A percentile compares a stretch with the other conserved stretches of the same genome.
Evolutionary conservation across 2,888 invertebrate genomes (phyloP).

Genomic region (Selenia dentaria): DNA sequence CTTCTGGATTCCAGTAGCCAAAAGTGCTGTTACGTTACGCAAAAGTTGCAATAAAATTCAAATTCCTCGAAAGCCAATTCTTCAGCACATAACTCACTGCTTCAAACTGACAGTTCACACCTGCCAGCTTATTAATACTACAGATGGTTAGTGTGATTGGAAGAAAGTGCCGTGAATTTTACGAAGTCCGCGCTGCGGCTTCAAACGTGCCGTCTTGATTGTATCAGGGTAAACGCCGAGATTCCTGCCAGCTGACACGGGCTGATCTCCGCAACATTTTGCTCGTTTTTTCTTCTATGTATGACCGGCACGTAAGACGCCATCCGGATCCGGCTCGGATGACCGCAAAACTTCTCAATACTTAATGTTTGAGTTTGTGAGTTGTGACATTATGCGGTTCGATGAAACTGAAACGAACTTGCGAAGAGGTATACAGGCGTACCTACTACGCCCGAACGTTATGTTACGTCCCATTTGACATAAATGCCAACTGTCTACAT

Average conservation of each 20-base stretch:
- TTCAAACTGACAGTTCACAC: constrained; percentile 42
- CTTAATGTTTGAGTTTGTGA: constrained; percentile 40
- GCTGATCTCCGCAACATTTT: constrained; percentile 34
- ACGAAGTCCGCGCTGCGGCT: constrained; percentile 35
- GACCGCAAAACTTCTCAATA: constrained; percentile 23
- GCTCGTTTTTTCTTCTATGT: constrained; percentile 25
- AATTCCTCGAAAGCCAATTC: constrained; percentile 27
- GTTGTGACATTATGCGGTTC: constrained; percentile 16
- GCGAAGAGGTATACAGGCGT: too few species aligned
- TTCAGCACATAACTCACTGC: constrained; percentile 17
- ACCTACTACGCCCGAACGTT: too few species aligned
- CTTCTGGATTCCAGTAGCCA: constrained; percentile 12
- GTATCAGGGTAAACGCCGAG: constrained; percentile 29
- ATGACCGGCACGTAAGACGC: constrained; percentile 23
- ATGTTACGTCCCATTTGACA: too few species aligned
- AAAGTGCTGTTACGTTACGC: background rate
- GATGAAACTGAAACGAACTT: constrained; percentile 8
- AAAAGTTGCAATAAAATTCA: constrained; percentile 4
- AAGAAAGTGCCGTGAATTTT: constrained; percentile 46
- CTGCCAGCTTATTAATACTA: constrained; percentile 48
- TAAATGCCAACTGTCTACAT: too few species aligned
- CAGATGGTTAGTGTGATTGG: constrained; percentile 50
- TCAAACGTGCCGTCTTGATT: constrained; percentile 44
- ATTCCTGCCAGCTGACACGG: constrained; percentile 33
- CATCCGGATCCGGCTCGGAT: constrained; percentile 37